Percentiles rank a stretch among this genome's conserved stretches.
These are phyloP conservation scores for Argentina silus DNA, from an alignment of 2,797 vertebrate genomes.

Conservation along the genomic window DNA sequence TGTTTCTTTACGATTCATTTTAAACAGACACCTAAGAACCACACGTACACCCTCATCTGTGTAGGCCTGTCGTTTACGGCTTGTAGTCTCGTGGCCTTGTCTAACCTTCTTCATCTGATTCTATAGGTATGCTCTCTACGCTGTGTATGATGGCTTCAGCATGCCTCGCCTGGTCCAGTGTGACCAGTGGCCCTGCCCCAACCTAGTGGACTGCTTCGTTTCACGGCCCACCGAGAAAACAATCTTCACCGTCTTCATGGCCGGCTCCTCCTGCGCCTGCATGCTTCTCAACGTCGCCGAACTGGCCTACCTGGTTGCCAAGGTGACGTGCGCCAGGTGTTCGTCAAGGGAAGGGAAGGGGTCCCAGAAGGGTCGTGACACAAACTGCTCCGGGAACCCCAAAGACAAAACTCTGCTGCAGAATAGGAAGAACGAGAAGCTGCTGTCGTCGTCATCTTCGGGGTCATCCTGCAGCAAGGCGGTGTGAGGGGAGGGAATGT, in stretches of 20 bases:
- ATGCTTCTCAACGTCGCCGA: constrained; percentile 77
- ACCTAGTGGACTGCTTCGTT: constrained; percentile 79
- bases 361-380: constrained; percentile 4
- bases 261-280: constrained; percentile 71
- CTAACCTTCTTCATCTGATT: neutral
- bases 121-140: constrained; percentile 70
- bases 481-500: constrained; percentile 28
- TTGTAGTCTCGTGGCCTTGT: neutral
- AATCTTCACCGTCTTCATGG: constrained; percentile 79
- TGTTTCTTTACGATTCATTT: no score
- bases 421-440: constrained; percentile 53
- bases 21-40: no score
- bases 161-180: constrained; percentile 76
- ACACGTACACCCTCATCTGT: neutral
- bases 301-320: constrained; percentile 71
- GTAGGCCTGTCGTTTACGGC: neutral
- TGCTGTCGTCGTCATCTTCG: constrained; percentile 24
- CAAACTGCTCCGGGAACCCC: constrained; percentile 13
- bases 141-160: constrained; percentile 73
- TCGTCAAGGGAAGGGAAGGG: neutral
- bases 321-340: constrained; percentile 60
- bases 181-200: constrained; percentile 77
- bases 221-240: constrained; percentile 80
- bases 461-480: constrained; percentile 27
- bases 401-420: constrained; percentile 50